A percentile compares a stretch with the other conserved stretches of the same genome.
Conservation (phyloP, 2,113 vertebrate genomes). For the Agapornis roseicollis region DNA sequence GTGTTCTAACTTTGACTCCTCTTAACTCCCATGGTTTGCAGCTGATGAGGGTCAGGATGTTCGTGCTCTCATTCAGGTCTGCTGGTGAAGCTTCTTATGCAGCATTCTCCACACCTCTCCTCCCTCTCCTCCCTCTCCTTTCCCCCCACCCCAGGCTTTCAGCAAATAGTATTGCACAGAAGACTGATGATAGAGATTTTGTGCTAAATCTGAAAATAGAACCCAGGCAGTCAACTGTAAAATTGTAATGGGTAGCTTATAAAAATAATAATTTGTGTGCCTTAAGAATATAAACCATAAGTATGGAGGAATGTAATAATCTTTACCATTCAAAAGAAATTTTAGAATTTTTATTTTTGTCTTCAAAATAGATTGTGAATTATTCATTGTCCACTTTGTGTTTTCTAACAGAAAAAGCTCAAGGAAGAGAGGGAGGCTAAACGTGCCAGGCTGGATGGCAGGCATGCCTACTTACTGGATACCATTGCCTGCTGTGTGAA, state of each 20-base stretch:
- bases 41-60: no score
- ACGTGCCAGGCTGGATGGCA: conserved; percentile 83
- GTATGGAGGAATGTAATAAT: not conserved
- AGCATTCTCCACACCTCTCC: not conserved
- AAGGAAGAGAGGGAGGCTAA: conserved; percentile 92
- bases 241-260: not conserved
- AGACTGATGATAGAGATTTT: not conserved
- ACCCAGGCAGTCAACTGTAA: not conserved
- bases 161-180: not conserved
- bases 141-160: not conserved
- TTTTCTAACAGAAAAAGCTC: conserved; percentile 85
- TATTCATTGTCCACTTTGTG: not conserved
- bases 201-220: not conserved
- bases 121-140: no score
- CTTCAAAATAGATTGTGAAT: not conserved
- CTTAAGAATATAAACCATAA: not conserved
- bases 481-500: conserved; percentile 84
- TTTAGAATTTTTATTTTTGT: not conserved
- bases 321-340: not conserved
- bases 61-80: no score
- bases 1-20: no score
- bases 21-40: no score
- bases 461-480: conserved; percentile 87
- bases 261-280: not conserved
- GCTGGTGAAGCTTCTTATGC: no score